phyloP scores from a whole-genome alignment of 2,888 invertebrate species.

The Troides aeacus region DNA sequence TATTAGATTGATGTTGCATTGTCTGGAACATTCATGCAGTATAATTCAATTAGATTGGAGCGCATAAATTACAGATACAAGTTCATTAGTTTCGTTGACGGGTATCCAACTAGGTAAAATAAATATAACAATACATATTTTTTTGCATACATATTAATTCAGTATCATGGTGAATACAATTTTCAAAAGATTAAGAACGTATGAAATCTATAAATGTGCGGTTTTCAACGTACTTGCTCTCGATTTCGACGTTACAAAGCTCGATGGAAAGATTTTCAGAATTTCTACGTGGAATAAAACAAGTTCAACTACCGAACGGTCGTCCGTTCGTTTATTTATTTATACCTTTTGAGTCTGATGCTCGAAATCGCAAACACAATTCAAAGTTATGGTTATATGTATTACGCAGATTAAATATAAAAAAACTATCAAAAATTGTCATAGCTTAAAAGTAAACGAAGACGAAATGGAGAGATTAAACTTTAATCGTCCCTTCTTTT shows the following conservation, averaged over 20 bases:
- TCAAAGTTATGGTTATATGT: too few relatives aligned
- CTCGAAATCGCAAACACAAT: neutral
- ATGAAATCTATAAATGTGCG: slow-evolving; percentile 13
- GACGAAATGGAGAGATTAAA: neutral
- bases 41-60: slow-evolving; percentile 23
- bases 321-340: slow-evolving; percentile 2
- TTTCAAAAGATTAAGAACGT: neutral
- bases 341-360: neutral
- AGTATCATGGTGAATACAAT: neutral
- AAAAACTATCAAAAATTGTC: too few relatives aligned
- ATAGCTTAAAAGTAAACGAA: too few relatives aligned
- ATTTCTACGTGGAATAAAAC: slow-evolving; percentile 19
- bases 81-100: slow-evolving; percentile 7
- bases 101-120: neutral
- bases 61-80: slow-evolving; percentile 8
- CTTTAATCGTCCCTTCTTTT: neutral
- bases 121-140: neutral
- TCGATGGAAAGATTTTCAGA: slow-evolving; percentile 13
- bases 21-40: slow-evolving; percentile 3
- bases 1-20: slow-evolving; percentile 22
- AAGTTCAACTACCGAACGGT: slow-evolving; percentile 2
- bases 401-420: too few relatives aligned
- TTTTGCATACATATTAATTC: too few relatives aligned
- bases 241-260: slow-evolving; percentile 23
- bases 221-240: neutral